Evolutionary conservation across 1,140 invertebrate genomes (phyloP).

Genomic region (Papilio polyxenes): DNA sequence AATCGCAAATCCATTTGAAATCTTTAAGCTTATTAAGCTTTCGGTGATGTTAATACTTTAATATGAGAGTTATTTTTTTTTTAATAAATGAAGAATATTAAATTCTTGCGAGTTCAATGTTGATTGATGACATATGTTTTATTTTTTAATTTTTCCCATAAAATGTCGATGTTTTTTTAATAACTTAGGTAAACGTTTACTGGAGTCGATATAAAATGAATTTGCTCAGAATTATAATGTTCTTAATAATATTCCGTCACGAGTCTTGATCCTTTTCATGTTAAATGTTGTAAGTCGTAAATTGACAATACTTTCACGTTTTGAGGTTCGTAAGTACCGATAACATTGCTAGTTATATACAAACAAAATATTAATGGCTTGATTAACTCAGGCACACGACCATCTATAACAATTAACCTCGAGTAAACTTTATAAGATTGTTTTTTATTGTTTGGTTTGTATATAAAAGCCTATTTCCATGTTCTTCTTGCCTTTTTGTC

Average conservation of each 20-base stretch:
- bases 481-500: background rate
- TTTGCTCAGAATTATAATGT: background rate
- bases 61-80: background rate
- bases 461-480: background rate
- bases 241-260: background rate
- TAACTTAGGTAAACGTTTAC: background rate
- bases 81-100: background rate
- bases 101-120: background rate
- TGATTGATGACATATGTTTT: background rate
- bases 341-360: background rate
- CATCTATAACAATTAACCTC: background rate
- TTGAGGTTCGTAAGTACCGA: background rate
- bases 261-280: background rate
- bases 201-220: background rate
- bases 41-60: conserved; percentile 6
- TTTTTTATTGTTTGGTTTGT: background rate
- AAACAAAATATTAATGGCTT: background rate
- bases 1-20: background rate
- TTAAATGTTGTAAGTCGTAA: background rate
- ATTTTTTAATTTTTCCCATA: too few species aligned
- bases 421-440: background rate
- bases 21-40: background rate
- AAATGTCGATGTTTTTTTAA: background rate
- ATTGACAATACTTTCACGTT: background rate
- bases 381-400: background rate